Evolutionary conservation across 2,888 invertebrate species (phyloP).

Genomic region (Lasiommata megera): DNA sequence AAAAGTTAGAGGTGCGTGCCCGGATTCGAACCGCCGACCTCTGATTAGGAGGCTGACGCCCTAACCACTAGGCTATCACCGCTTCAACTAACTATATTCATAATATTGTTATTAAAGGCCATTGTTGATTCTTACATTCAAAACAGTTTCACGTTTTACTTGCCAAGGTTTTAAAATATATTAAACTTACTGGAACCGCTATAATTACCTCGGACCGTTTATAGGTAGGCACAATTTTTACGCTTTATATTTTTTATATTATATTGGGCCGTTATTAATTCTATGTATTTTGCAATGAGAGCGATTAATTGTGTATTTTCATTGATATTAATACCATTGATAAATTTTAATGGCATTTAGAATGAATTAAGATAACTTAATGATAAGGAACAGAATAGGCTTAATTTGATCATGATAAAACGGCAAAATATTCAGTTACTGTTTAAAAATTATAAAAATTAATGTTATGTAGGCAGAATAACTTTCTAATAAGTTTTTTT

Average conservation of each 20-base stretch:
- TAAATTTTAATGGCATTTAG: no score
- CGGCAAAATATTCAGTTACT: no score
- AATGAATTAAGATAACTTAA: background rate
- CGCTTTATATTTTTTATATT: background rate
- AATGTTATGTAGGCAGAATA: no score
- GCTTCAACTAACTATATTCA: no score
- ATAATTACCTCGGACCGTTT: slow-evolving; percentile 15
- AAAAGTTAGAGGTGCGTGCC: no score
- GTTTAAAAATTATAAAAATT: no score
- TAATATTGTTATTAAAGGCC: slow-evolving; percentile 2
- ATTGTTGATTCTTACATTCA: slow-evolving; percentile 1
- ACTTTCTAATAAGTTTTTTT: no score
- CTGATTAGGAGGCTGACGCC: no score
- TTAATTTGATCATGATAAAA: no score
- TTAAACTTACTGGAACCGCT: slow-evolving; percentile 11
- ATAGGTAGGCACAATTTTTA: slow-evolving; percentile 9
- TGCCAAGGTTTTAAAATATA: slow-evolving; percentile 18
- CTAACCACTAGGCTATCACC: no score
- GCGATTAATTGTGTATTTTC: slow-evolving; percentile 3
- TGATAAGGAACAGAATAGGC: background rate
- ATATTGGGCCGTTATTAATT: background rate
- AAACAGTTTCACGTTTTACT: slow-evolving; percentile 11
- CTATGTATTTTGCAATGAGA: background rate
- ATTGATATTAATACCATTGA: no score
- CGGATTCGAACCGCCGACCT: no score